Evolutionary conservation across 2,797 vertebrate species (phyloP).

Genomic region (Glossophaga mutica): DNA sequence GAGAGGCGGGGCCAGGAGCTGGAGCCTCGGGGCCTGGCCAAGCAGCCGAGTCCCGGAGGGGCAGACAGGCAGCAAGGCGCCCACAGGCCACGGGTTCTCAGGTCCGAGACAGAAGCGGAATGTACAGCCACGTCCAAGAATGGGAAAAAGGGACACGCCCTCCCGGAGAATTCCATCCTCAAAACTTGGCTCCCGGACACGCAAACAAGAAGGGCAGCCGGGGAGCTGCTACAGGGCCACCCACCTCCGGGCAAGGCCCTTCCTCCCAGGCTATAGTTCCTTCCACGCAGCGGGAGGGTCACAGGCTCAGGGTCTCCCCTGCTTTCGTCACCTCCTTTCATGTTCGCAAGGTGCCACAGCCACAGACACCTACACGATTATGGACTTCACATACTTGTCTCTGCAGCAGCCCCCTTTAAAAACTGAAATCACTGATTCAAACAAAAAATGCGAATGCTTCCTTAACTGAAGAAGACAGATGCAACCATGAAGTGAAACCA

Average conservation of each 20-base stretch:
- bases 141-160: neutral
- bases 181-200: neutral
- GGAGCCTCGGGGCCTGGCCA: fast-evolving
- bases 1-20: neutral
- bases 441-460: neutral
- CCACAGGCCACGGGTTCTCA: neutral
- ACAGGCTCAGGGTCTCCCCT: neutral
- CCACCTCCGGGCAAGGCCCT: too few relatives aligned
- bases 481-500: neutral
- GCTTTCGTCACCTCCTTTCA: neutral
- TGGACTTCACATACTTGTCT: neutral
- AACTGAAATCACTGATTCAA: neutral
- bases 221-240: too few relatives aligned
- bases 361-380: fast-evolving
- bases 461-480: neutral
- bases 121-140: neutral
- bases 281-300: fast-evolving
- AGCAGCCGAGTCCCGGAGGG: neutral
- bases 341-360: neutral
- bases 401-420: neutral
- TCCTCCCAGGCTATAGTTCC: neutral
- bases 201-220: fast-evolving
- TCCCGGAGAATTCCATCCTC: neutral
- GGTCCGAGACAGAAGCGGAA: neutral
- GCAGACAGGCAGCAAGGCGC: neutral